Base-by-base conservation (phyloP, 2,113 vertebrate species). In the Gallinago media region DNA sequence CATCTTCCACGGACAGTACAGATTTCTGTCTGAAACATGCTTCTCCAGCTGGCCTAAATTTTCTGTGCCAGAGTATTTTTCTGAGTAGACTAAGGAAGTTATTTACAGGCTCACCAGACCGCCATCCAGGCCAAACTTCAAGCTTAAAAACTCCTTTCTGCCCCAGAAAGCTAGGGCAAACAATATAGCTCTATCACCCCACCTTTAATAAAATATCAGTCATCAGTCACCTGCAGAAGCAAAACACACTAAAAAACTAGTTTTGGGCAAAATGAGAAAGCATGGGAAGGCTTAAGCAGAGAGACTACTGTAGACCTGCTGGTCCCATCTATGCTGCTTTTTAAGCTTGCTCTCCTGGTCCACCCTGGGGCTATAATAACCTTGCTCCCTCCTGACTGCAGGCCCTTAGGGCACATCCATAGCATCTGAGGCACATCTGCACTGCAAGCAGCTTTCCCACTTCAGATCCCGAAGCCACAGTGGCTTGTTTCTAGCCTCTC, bases 341-440 rank as follows among this genome's bases (percentile, higher is more conserved):
- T 61, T 20, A 14, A 81, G 27, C 9, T 56, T 87, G 56, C 22
- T 26, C 13, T 75, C 29, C 12, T 36, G 8, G 31, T 81, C 15
- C 4, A 5, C 15, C 13, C 26, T 27, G 32, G 13, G 8, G 4
- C 38, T 88, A 18, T 50, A 72, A 47, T 15, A 32, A 5, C 12
- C 44, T 42, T 34, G 12, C 3, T 59, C 20, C 17, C 22, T 21
- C 17, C 1, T 6, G 36, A 6, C 6, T 11, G 13, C 36, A 86
- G 31, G 34, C 26, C 26, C 26, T 34, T 22, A 46, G 20, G 36
- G 13, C 6, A 68, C 22, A 77, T n/a, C 12, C 21, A 40, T 7
- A 52, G 49, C 8, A 6, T 68, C 18, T 3, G 1, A 82, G 27
- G 25, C 16, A 88, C 0, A 0, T 47, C 49, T 7, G 1, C 0